Evolutionary conservation across 1,140 invertebrate genomes (phyloP), one percentile per base, ranked within the genome.

Genomic region (Diploscapter pachys): DNA sequence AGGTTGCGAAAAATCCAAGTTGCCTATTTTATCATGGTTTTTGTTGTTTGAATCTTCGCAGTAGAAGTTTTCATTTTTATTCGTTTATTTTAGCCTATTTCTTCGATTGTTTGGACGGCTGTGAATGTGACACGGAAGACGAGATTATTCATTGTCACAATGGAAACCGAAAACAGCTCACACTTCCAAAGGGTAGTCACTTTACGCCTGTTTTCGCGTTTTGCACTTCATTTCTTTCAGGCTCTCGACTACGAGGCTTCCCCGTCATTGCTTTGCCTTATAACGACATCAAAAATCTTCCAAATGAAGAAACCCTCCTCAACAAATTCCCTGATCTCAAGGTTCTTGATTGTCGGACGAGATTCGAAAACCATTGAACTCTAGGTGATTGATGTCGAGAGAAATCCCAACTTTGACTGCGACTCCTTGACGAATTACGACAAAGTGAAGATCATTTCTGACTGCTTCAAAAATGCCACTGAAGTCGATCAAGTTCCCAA

Each of bases 271-370:
- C 64, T 5, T 4, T 78, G 48, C 75, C 74, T n/a, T 71, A 70
- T 54, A 78, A 78, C 75, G 77, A 78, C 3, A 67, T 78, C n/a
- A 62, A 48, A 3, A 65, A n/a, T 31, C 73, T 78, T 61, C 77
- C 77, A 9, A 63, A 72, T 54, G 77, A 78, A 65, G 75, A 73
- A 31, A 66, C 71, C n/a, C 70, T 78, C 52, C 11, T 78, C 49
- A 71, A 80, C 8, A 78, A 78, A 56, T 78, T 78, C 77, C 77
- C 77, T 6, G 73, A 78, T 57, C 61, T 78, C 31, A 67, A 72
- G 64, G 77, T 78, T 59, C 31, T 2, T 5, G 63, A n/a, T 64
- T 53, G 3, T 65, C 52, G 13, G 52, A 67, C 62, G 54, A 8
- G 31, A 8, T 51, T 11, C 48, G 31, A 54, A 1, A 1, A 49